phyloP scores from a whole-genome alignment of 2,113 vertebrate genomes.

The Fregata magnificens region DNA sequence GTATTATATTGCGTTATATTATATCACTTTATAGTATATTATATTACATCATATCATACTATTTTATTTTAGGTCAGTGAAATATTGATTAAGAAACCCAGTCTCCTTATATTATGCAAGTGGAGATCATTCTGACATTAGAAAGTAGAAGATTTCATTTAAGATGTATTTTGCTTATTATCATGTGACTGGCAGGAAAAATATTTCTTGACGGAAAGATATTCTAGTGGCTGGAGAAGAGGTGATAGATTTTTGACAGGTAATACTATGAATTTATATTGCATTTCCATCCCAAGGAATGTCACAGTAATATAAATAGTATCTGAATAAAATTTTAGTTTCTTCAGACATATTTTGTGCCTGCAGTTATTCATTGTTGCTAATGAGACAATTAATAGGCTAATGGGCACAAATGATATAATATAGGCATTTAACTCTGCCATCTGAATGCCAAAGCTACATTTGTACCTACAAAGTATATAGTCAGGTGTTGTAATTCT shows the following conservation, averaged over 20 bases:
- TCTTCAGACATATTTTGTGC: neutral
- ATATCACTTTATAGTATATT: neutral
- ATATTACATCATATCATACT: neutral
- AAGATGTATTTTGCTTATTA: conserved; percentile 16
- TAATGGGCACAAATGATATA: neutral
- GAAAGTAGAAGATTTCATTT: conserved; percentile 11
- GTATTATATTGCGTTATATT: neutral
- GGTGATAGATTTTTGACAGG: conserved; percentile 36
- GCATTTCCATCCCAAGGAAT: conserved; percentile 1
- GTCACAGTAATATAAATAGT: conserved; percentile 10
- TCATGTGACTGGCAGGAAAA: conserved; percentile 18
- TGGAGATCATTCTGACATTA: neutral
- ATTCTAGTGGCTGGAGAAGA: neutral
- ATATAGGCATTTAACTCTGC: neutral
- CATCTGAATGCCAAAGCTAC: neutral
- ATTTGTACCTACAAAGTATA: neutral
- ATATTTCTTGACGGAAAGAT: conserved; percentile 4
- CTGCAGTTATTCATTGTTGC: neutral
- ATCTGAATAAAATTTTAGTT: conserved; percentile 19
- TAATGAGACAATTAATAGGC: neutral
- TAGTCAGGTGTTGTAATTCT: neutral
- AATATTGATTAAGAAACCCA: neutral
- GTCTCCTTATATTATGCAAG: neutral
- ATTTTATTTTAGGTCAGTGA: neutral
- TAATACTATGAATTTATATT: conserved; percentile 36